Conservation (phyloP, 2,888 invertebrate genomes). For the Sinhomidia bicolor region DNA sequence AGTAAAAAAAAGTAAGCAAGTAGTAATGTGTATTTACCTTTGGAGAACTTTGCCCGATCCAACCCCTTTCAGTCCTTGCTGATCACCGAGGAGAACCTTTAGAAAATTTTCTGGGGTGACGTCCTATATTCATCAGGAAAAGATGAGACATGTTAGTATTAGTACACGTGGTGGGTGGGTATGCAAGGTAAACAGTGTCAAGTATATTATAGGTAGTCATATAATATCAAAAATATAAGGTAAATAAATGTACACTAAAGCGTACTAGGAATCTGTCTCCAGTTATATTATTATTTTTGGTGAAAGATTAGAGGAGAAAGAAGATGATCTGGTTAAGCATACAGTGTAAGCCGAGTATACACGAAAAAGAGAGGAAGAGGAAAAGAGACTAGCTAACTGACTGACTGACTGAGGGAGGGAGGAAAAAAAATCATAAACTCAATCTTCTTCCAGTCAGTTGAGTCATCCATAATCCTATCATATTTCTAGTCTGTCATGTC, state of each 20-base stretch:
- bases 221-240: too few species aligned
- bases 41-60: constrained; percentile 83
- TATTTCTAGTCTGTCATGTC: constrained; percentile 65
- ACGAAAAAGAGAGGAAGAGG: background rate
- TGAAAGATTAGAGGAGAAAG: constrained; percentile 18
- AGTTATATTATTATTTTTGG: background rate
- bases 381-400: background rate
- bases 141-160: background rate
- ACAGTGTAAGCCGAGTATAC: too few species aligned
- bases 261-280: background rate
- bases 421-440: constrained; percentile 62
- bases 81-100: constrained; percentile 84
- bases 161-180: too few species aligned
- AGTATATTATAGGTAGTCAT: background rate
- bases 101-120: constrained; percentile 84
- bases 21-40: constrained; percentile 80
- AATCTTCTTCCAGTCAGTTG: constrained; percentile 67
- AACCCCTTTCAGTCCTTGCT: constrained; percentile 82
- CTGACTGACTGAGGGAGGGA: background rate
- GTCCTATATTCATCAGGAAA: constrained; percentile 81
- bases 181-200: background rate
- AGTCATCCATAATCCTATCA: constrained; percentile 70
- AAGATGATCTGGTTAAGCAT: constrained; percentile 39
- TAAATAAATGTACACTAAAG: background rate
- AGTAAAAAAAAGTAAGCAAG: constrained; percentile 24